Evolutionary conservation across 2,797 vertebrate genomes (phyloP).

Genomic region (Poeciliopsis paucimaculata): DNA sequence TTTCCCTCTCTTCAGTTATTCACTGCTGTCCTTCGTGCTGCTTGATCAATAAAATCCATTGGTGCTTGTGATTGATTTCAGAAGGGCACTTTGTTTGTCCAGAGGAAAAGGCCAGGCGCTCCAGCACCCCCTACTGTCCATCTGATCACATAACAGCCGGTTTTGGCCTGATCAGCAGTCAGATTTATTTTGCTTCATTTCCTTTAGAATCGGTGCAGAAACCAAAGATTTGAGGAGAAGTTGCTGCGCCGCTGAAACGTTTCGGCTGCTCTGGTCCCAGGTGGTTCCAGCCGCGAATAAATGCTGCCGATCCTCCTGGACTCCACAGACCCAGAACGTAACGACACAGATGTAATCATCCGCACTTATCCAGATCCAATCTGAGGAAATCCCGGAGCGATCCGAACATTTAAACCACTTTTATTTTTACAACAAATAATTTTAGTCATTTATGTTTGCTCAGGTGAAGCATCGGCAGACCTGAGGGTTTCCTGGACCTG

Average conservation of each 20-base stretch:
- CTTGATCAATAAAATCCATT: background rate
- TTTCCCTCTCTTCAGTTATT: background rate
- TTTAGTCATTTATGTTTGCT: conserved; percentile 4
- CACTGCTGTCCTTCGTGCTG: background rate
- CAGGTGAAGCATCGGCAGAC: too few species aligned
- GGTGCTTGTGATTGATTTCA: too few species aligned
- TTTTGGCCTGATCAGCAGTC: background rate
- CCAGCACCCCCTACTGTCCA: too few species aligned
- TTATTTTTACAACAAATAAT: conserved; percentile 18
- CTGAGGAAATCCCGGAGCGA: conserved; percentile 28
- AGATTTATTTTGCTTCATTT: background rate
- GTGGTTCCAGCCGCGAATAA: conserved; percentile 76
- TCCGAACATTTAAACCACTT: background rate
- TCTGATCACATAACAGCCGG: background rate
- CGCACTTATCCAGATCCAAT: conserved; percentile 63
- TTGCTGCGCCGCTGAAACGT: conserved; percentile 70
- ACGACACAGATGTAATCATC: conserved; percentile 57
- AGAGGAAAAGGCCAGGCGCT: too few species aligned
- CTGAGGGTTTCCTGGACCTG: conserved; percentile 54
- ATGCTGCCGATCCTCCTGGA: conserved; percentile 62
- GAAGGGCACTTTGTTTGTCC: too few species aligned
- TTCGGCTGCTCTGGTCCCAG: conserved; percentile 72
- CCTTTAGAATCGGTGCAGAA: conserved; percentile 50
- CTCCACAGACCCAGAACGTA: conserved; percentile 28
- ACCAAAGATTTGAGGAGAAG: conserved; percentile 58